Percentiles rank a stretch among this genome's conserved stretches.
Conservation (phyloP, 2,888 invertebrate species). For the Luffia ferchaultella region DNA sequence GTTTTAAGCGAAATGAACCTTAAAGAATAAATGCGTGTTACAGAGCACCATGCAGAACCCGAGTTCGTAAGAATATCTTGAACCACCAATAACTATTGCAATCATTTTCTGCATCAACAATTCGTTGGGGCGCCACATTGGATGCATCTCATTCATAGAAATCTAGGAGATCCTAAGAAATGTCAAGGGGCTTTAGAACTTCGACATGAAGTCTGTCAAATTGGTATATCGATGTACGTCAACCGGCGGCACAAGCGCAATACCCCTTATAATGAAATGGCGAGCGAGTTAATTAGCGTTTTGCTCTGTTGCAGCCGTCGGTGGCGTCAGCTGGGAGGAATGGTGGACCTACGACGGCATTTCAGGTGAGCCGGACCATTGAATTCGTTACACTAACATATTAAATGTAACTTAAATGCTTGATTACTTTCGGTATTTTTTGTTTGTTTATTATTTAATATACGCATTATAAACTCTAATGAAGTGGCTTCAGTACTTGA, state of each 20-base stretch:
- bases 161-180: too few relatives aligned
- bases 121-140: too few relatives aligned
- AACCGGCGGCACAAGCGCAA: not conserved
- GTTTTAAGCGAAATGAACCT: too few relatives aligned
- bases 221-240: not conserved
- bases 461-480: not conserved
- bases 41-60: too few relatives aligned
- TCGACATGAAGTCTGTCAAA: not conserved
- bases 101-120: too few relatives aligned
- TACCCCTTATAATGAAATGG: not conserved
- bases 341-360: constrained; percentile 97
- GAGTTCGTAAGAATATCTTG: too few relatives aligned
- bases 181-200: not conserved
- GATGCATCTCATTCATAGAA: too few relatives aligned
- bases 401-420: not conserved
- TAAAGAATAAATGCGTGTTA: too few relatives aligned
- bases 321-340: constrained; percentile 90
- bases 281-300: constrained; percentile 46
- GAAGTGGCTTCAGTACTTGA: too few relatives aligned
- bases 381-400: not conserved
- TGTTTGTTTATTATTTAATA: not conserved
- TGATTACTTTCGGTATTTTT: not conserved
- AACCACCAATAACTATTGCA: too few relatives aligned
- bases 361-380: constrained; percentile 76
- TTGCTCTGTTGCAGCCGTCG: constrained; percentile 72